Percentiles rank a stretch among this genome's conserved stretches.
These are phyloP conservation scores for Drosophila obscura DNA, from an alignment of 1,140 invertebrate genomes.

Conservation along the genomic window DNA sequence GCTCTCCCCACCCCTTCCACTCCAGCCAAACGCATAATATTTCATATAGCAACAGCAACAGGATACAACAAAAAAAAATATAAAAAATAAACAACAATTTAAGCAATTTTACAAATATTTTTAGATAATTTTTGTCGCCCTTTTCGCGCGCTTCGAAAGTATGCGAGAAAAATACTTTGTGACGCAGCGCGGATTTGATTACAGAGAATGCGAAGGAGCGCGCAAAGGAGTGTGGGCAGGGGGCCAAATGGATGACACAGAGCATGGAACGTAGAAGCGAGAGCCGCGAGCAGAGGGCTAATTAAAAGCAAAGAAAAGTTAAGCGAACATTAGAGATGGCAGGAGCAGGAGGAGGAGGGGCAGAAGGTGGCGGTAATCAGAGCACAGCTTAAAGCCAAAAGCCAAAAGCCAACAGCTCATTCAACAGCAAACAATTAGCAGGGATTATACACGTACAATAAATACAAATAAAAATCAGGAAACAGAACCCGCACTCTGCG, in stretches of 20 bases:
- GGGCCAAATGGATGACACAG: slow-evolving; percentile 22
- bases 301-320: slow-evolving; percentile 80
- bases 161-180: slow-evolving; percentile 51
- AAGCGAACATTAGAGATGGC: slow-evolving; percentile 8
- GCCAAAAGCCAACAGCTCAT: not conserved
- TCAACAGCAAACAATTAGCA: slow-evolving; percentile 40
- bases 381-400: slow-evolving; percentile 46
- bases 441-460: slow-evolving; percentile 4
- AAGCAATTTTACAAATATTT: slow-evolving; percentile 79
- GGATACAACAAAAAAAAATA: not conserved
- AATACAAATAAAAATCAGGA: no score
- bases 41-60: slow-evolving; percentile 50
- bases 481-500: no score
- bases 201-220: slow-evolving; percentile 37
- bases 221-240: slow-evolving; percentile 3
- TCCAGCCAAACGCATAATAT: slow-evolving; percentile 59
- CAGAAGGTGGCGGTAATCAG: slow-evolving; percentile 47
- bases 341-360: no score
- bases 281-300: slow-evolving; percentile 44
- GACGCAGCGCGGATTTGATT: slow-evolving; percentile 77
- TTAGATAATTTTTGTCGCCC: slow-evolving; percentile 54
- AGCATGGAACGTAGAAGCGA: not conserved
- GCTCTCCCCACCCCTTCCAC: not conserved
- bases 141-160: slow-evolving; percentile 50
- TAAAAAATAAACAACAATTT: slow-evolving; percentile 25